These are phyloP conservation scores for Elephantulus edwardii DNA, from an alignment of 2,113 vertebrate species.

Conservation along the genomic window DNA sequence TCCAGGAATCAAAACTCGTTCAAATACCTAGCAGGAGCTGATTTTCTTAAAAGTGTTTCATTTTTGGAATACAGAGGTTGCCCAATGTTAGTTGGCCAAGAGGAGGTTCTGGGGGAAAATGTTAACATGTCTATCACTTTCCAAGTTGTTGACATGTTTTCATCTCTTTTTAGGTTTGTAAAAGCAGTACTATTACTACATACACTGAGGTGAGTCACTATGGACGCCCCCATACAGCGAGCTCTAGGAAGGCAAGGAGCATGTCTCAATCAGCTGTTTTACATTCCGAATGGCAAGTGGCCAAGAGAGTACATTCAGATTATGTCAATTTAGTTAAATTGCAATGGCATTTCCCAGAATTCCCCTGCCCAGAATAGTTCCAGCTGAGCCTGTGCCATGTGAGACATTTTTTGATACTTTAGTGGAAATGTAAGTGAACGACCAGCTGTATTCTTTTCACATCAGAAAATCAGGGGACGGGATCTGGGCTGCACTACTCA, in stretches of 20 bases:
- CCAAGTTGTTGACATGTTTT: too few relatives aligned
- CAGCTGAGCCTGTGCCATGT: neutral
- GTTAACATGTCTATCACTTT: neutral
- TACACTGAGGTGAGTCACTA: neutral
- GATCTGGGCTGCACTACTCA: too few relatives aligned
- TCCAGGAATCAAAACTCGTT: neutral
- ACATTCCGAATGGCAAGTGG: neutral
- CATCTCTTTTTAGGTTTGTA: neutral
- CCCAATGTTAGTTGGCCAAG: neutral
- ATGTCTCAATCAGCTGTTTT: neutral
- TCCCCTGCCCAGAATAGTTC: neutral
- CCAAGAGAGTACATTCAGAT: neutral
- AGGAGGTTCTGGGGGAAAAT: neutral
- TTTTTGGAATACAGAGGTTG: neutral
- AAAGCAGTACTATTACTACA: neutral
- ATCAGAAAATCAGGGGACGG: neutral
- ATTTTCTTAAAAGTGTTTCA: neutral
- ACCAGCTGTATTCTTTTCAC: neutral
- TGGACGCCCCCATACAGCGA: rapidly evolving
- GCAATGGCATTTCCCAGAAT: neutral
- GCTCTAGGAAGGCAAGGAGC: neutral
- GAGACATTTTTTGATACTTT: neutral
- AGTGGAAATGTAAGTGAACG: neutral
- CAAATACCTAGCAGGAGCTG: neutral
- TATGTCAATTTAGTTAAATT: neutral